Percentiles rank a stretch among this genome's conserved stretches.
Conservation (phyloP, 2,888 invertebrate species). For the Eupithecia insigniata region DNA sequence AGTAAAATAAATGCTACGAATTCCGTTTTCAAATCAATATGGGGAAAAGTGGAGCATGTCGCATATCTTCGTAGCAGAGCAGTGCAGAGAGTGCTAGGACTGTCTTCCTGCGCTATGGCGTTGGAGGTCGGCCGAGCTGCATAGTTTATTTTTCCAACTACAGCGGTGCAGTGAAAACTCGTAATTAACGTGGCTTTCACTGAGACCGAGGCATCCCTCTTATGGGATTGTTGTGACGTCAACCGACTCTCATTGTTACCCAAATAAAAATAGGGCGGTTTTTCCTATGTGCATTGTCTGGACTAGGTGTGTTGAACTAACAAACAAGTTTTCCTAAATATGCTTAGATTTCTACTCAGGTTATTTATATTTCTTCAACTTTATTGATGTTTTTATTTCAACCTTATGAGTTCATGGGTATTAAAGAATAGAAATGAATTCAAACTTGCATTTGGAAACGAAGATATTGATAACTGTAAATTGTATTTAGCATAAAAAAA, state of each 20-base stretch:
- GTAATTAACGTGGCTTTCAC: conserved; percentile 74
- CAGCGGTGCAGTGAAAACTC: conserved; percentile 59
- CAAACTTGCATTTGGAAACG: no score
- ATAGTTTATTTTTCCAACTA: conserved; percentile 66
- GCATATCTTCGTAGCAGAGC: not conserved
- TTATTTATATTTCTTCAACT: not conserved
- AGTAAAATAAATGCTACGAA: no score
- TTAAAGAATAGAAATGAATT: no score
- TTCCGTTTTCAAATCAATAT: not conserved
- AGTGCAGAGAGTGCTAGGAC: not conserved
- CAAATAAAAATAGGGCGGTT: conserved; percentile 49
- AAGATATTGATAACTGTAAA: no score
- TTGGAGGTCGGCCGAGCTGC: conserved; percentile 46
- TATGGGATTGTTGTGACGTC: conserved; percentile 63
- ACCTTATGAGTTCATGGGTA: no score
- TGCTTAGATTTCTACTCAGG: not conserved
- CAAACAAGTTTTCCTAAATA: conserved; percentile 19
- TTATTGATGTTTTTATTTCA: not conserved
- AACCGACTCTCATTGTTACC: conserved; percentile 54
- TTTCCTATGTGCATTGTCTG: conserved; percentile 34
- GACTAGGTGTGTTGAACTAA: conserved; percentile 22
- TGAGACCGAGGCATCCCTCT: conserved; percentile 56
- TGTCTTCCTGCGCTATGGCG: conserved; percentile 28
- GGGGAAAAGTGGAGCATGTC: not conserved
- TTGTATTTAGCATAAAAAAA: no score